A percentile compares a stretch with the other conserved stretches of the same genome.
Conservation (phyloP, 2,888 invertebrate genomes). For the Acrocyrtus sp. region DNA sequence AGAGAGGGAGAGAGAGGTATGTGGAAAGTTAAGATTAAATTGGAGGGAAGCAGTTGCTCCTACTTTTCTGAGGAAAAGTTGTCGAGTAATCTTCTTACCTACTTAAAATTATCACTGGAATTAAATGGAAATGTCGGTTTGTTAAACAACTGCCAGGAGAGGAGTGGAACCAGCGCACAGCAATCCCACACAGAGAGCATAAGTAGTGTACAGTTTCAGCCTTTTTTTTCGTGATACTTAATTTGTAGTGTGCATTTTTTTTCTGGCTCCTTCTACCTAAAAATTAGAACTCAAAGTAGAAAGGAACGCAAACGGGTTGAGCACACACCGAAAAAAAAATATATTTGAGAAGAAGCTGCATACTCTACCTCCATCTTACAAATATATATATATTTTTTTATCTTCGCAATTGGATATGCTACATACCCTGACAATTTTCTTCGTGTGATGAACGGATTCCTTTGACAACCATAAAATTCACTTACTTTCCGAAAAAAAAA, state of each 20-base stretch:
- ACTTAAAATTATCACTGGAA: constrained; percentile 44
- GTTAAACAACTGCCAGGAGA: constrained; percentile 20
- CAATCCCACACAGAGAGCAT: neutral
- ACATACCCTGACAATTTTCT: too few relatives aligned
- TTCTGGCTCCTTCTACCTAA: too few relatives aligned
- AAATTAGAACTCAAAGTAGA: too few relatives aligned
- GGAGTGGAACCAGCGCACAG: too few relatives aligned
- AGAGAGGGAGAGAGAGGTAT: neutral
- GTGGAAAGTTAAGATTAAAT: constrained; percentile 43
- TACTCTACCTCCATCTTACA: too few relatives aligned
- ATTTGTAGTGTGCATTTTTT: too few relatives aligned
- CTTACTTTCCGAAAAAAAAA: constrained; percentile 4
- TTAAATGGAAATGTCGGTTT: constrained; percentile 41
- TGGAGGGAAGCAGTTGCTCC: constrained; percentile 23
- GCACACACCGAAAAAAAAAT: too few relatives aligned
- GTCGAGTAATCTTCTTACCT: constrained; percentile 49
- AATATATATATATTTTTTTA: too few relatives aligned
- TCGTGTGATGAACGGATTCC: neutral
- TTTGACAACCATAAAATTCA: constrained; percentile 8
- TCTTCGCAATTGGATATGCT: too few relatives aligned
- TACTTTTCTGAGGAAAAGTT: constrained; percentile 31
- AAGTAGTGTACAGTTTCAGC: neutral
- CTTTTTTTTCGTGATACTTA: neutral
- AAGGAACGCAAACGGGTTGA: too few relatives aligned
- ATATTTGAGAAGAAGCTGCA: too few relatives aligned